Base-by-base conservation (phyloP, 2,797 vertebrate genomes). In the Cyprinella venusta region DNA sequence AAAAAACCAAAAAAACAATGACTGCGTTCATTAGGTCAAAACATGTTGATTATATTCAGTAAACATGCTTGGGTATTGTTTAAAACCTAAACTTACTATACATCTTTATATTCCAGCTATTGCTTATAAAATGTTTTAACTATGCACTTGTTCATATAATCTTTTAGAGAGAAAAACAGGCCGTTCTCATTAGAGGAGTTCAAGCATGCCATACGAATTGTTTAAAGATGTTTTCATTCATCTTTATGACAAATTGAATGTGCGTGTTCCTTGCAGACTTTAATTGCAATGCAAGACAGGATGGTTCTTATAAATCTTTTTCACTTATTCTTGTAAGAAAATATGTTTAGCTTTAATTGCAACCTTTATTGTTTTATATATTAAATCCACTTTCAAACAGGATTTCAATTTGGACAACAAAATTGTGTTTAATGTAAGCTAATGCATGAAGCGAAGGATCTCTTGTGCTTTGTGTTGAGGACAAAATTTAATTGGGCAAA, bases 221-320 rank as follows among this genome's bases (percentile, higher is more conserved):
- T 71, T 72, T 50, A 6, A 81, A 71, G 24, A 64, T 76, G 54
- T 42, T 76, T 52, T 72, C 50, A 52, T 56, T 75, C 21, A 40
- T 59, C 8, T 59, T 76, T 59, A 33, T 76, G 36, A 59, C 8
- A 6, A 64, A 81, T 74, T 26, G 21, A 61, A 71, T 24, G 19
- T 40, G 30, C 40, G 48, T 48, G 56, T 26, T 77, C 24, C 16
- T 10, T 21, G 36, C 65, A 15, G 50, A 56, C 10, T 13, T 54
- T 59, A 24, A 61, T 72, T 65, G n/a, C n/a, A 26, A 9, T 71
- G 24, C 45, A 72, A 48, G 45, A 19, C 69, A 72, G 7, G 33
- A 8, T 56, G 71, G 10, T 54, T 74, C 70, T 21, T 15, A 74
- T 54, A 80, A 71, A 71, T 54, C 54, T 71, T 71, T 6, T 2